These are phyloP conservation scores for Cephus nigrinus DNA, from an alignment of 2,888 invertebrate species.

Conservation along the genomic window DNA sequence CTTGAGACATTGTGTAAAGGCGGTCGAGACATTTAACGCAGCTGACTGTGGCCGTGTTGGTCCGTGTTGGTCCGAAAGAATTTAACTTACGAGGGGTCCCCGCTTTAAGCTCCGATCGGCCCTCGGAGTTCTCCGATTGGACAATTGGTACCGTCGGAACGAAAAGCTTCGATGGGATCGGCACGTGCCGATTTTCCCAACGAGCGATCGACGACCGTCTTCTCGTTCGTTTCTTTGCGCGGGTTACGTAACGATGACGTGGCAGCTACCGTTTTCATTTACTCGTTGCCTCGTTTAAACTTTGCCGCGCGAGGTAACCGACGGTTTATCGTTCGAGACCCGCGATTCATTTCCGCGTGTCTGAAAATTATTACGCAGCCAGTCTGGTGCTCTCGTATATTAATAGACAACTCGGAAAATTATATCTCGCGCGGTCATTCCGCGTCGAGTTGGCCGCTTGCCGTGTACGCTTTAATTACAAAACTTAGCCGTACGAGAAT, in stretches of 20 bases:
- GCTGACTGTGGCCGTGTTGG: neutral
- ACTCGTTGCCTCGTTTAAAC: neutral
- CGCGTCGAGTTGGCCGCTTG: neutral
- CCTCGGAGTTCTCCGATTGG: neutral
- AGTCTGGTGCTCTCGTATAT: neutral
- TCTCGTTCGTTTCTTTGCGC: neutral
- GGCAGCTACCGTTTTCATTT: neutral
- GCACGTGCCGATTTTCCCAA: neutral
- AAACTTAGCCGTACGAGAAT: neutral
- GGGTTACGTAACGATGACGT: neutral
- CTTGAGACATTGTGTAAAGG: neutral
- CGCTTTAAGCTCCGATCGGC: neutral
- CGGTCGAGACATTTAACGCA: neutral
- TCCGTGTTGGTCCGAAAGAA: neutral
- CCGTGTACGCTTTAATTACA: neutral
- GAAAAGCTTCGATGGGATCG: neutral
- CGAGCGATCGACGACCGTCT: neutral
- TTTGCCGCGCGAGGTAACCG: neutral
- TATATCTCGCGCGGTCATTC: neutral
- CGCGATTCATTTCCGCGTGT: neutral
- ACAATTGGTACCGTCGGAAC: neutral
- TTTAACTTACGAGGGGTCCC: neutral
- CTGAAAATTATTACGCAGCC: neutral
- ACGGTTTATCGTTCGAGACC: neutral
- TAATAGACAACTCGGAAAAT: neutral